These are phyloP conservation scores for Danio aesculapii DNA, from an alignment of 2,797 vertebrate species.

Conservation along the genomic window DNA sequence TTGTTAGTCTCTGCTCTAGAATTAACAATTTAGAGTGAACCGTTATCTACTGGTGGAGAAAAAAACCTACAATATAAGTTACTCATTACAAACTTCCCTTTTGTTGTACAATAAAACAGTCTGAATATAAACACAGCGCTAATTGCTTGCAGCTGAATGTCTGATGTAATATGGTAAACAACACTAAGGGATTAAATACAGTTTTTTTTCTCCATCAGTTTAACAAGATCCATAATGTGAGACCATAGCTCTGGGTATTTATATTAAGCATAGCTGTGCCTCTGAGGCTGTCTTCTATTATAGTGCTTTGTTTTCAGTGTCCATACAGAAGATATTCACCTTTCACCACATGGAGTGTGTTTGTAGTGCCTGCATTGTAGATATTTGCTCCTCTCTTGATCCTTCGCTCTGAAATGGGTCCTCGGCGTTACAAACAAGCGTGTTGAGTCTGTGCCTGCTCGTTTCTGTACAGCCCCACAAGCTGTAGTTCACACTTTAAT, in stretches of 20 bases:
- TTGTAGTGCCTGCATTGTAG: constrained; percentile 31
- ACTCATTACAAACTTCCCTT: not conserved
- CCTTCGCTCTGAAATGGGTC: constrained; percentile 12
- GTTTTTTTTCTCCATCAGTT: not conserved
- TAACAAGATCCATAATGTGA: not conserved
- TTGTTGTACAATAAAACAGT: not conserved
- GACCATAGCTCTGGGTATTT: not conserved
- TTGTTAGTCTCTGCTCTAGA: too few relatives aligned
- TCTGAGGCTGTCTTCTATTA: not conserved
- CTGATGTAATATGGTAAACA: not conserved
- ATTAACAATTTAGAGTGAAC: too few relatives aligned
- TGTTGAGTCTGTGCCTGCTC: constrained; percentile 8
- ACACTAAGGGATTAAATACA: not conserved
- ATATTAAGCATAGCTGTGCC: not conserved
- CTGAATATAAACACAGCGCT: not conserved
- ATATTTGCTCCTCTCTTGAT: constrained; percentile 19
- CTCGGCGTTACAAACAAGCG: constrained; percentile 29
- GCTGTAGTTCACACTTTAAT: constrained; percentile 29
- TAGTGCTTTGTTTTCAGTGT: not conserved
- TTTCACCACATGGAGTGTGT: constrained; percentile 16
- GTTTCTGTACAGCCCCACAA: not conserved
- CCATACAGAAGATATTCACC: not conserved
- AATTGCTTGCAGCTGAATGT: not conserved
- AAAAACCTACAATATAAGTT: not conserved
- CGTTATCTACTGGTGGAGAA: not conserved